Evolutionary conservation across 2,113 vertebrate species (phyloP).

Genomic region (Ailurus styani): DNA sequence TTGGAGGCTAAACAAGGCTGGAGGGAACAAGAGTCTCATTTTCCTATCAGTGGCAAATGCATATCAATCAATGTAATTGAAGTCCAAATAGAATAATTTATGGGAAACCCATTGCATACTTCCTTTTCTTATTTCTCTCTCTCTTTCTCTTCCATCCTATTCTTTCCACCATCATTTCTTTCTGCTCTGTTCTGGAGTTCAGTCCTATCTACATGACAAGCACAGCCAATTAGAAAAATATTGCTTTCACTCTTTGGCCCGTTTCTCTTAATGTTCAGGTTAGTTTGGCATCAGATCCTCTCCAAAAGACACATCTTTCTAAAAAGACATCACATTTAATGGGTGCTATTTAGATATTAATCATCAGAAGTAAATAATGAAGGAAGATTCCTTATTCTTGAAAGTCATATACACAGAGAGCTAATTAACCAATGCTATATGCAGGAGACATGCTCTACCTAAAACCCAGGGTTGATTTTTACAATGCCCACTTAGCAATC

Average conservation of each 20-base stretch:
- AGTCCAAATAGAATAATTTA: conserved; percentile 61
- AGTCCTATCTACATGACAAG: not conserved
- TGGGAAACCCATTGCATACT: conserved; percentile 21
- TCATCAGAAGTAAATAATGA: conserved; percentile 1
- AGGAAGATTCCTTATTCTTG: not conserved
- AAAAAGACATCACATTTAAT: not conserved
- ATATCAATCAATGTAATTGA: conserved; percentile 73
- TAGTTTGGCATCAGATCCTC: not conserved
- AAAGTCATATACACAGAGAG: not conserved
- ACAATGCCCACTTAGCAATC: not conserved
- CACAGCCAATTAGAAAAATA: not conserved
- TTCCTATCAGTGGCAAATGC: conserved; percentile 54
- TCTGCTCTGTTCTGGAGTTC: not conserved
- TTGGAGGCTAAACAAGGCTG: conserved; percentile 67
- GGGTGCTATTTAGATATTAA: conserved; percentile 13
- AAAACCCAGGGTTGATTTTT: not conserved
- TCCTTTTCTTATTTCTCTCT: not conserved
- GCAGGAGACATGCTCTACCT: not conserved
- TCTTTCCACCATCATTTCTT: not conserved
- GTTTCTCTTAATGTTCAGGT: not conserved
- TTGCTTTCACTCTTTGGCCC: not conserved
- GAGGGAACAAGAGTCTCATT: conserved; percentile 29
- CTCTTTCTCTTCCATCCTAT: not conserved
- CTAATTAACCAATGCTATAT: not conserved
- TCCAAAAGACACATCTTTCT: not conserved